phyloP scores from a whole-genome alignment of 2,888 invertebrate species.

The Leptodirus hochenwartii region DNA sequence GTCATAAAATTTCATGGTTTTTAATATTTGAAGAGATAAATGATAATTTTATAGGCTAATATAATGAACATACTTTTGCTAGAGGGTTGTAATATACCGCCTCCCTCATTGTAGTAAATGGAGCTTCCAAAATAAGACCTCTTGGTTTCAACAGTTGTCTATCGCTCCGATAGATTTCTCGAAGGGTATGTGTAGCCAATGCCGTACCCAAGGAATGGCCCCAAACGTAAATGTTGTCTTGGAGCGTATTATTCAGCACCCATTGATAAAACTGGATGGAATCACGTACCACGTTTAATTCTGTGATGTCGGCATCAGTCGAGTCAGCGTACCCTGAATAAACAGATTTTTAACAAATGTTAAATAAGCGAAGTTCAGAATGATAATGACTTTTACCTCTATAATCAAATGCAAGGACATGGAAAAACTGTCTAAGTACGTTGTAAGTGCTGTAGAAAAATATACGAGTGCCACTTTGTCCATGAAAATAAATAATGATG shows the following conservation, averaged over 20 bases:
- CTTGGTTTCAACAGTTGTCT: conserved; percentile 13
- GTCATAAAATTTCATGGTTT: too few relatives aligned
- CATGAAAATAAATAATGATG: conserved; percentile 25
- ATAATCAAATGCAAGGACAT: conserved; percentile 25
- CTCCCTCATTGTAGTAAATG: conserved; percentile 20
- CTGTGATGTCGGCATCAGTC: conserved; percentile 17
- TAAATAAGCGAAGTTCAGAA: not conserved
- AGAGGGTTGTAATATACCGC: conserved; percentile 13
- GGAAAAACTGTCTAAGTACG: conserved; percentile 36
- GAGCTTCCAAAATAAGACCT: conserved; percentile 21
- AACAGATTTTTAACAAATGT: not conserved
- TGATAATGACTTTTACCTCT: conserved; percentile 17
- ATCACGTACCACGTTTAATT: conserved; percentile 21
- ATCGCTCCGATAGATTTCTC: conserved; percentile 12
- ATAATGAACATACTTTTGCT: conserved; percentile 9
- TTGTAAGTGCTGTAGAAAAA: conserved; percentile 36
- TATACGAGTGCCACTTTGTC: conserved; percentile 22
- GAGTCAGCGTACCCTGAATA: conserved; percentile 23
- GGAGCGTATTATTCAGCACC: conserved; percentile 17
- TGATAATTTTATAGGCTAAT: not conserved
- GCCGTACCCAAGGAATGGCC: conserved; percentile 24
- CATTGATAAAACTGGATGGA: conserved; percentile 21
- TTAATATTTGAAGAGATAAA: too few relatives aligned
- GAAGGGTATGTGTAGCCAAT: conserved; percentile 18
- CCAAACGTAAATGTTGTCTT: conserved; percentile 22